A percentile compares a stretch with the other conserved stretches of the same genome.
Evolutionary conservation across 2,888 invertebrate species (phyloP).

Genomic region (Entomobrya multifasciata): DNA sequence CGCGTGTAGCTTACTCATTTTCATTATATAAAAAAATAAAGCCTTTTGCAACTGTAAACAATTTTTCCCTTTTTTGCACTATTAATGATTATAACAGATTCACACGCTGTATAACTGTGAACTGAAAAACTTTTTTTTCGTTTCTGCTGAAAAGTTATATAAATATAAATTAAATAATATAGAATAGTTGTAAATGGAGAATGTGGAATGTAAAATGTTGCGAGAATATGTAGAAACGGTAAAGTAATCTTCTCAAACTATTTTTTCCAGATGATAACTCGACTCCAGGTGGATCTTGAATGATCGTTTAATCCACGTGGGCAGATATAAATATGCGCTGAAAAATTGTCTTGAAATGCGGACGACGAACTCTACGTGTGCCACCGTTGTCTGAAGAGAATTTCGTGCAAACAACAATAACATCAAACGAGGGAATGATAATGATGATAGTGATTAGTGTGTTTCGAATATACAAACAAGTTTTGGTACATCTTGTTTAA

Average conservation of each 20-base stretch:
- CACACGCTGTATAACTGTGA: too few relatives aligned
- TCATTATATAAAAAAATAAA: background rate
- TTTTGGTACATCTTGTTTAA: constrained; percentile 5
- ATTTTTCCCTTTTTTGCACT: too few relatives aligned
- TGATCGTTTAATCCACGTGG: constrained; percentile 20
- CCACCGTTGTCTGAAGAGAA: background rate
- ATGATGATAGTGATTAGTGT: background rate
- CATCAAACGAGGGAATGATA: background rate
- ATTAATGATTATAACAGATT: too few relatives aligned
- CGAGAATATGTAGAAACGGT: too few relatives aligned
- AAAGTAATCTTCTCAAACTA: too few relatives aligned
- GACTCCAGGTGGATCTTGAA: constrained; percentile 11
- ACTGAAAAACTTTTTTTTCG: too few relatives aligned
- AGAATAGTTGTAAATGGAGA: too few relatives aligned
- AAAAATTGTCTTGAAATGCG: background rate
- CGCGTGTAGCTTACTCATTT: constrained; percentile 42
- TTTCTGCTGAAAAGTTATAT: too few relatives aligned
- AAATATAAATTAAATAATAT: too few relatives aligned
- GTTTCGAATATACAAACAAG: constrained; percentile 21
- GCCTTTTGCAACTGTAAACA: background rate
- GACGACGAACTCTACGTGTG: constrained; percentile 32
- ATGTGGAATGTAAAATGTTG: too few relatives aligned
- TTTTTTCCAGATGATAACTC: constrained; percentile 20
- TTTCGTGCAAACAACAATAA: background rate
- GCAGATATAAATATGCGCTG: background rate